These are phyloP conservation scores for Epizoanthus scotinus DNA, from an alignment of 92 coral and sea anemone species.

Conservation along the genomic window DNA sequence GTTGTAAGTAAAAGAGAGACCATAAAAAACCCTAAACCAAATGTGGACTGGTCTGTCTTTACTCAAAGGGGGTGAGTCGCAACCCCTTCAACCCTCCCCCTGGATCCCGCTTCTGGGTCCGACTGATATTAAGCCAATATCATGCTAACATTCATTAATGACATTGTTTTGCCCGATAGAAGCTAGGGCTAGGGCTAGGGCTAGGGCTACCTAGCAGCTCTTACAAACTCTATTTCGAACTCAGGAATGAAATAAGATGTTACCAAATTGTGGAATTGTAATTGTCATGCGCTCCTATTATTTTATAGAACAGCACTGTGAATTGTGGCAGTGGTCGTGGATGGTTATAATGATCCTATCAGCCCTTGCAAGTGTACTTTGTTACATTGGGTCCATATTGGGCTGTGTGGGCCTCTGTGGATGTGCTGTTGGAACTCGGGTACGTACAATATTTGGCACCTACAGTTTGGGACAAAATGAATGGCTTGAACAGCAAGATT, in stretches of 20 bases:
- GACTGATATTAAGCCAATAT: neutral
- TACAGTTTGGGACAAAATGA: too few relatives aligned
- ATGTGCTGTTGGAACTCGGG: neutral
- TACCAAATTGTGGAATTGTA: neutral
- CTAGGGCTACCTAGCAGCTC: too few relatives aligned
- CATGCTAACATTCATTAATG: neutral
- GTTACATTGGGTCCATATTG: slow-evolving; percentile 3
- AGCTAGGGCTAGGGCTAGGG: too few relatives aligned
- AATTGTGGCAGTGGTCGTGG: slow-evolving; percentile 16
- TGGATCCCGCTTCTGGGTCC: too few relatives aligned
- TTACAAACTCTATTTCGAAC: neutral
- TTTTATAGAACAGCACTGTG: slow-evolving; percentile 12
- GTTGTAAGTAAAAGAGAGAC: too few relatives aligned
- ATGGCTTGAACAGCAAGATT: too few relatives aligned
- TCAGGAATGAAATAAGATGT: neutral
- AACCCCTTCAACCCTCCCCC: too few relatives aligned
- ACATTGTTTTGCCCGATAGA: too few relatives aligned
- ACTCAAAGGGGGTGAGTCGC: too few relatives aligned
- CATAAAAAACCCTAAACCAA: too few relatives aligned
- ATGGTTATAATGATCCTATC: slow-evolving; percentile 1
- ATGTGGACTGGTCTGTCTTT: too few relatives aligned
- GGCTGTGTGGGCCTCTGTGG: neutral
- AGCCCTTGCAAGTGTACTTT: neutral
- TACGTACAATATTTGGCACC: neutral
- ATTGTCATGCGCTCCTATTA: too few relatives aligned